phyloP scores from a whole-genome alignment of 2,888 invertebrate genomes.

The Polymixis lichenea region DNA sequence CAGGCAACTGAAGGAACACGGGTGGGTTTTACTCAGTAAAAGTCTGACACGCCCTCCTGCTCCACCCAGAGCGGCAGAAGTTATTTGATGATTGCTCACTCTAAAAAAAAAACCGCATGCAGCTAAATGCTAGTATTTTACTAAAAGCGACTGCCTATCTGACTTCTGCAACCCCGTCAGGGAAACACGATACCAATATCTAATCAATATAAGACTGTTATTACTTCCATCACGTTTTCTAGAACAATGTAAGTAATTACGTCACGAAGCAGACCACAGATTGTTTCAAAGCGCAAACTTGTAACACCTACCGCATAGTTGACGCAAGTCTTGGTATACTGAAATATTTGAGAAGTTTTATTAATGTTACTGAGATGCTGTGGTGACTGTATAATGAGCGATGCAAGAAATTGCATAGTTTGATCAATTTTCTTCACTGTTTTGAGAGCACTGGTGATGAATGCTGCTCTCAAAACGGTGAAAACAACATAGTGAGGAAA shows the following conservation, averaged over 20 bases:
- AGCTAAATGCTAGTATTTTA: background rate
- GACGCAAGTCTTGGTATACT: background rate
- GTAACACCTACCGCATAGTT: background rate
- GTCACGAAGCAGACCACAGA: slow-evolving; percentile 20
- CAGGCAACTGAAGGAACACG: too few relatives aligned
- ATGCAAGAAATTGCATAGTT: background rate
- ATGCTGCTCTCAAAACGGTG: background rate
- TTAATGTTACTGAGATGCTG: background rate
- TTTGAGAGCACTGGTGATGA: background rate
- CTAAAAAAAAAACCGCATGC: background rate
- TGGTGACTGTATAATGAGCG: slow-evolving; percentile 9
- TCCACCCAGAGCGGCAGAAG: too few relatives aligned
- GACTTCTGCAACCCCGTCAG: background rate
- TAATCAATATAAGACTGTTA: background rate
- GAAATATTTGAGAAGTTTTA: slow-evolving; percentile 26
- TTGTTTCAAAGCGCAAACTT: slow-evolving; percentile 31
- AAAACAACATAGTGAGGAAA: background rate
- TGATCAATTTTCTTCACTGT: background rate
- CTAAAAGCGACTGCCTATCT: background rate
- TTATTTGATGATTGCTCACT: too few relatives aligned
- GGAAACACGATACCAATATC: background rate
- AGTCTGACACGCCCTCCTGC: too few relatives aligned
- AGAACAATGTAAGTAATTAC: slow-evolving; percentile 8
- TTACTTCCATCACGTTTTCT: background rate
- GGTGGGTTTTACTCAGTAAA: too few relatives aligned